Evolutionary conservation across 2,888 invertebrate genomes (phyloP), one percentile per base, ranked within the genome.

Genomic region (Stictocephala bisonia): DNA sequence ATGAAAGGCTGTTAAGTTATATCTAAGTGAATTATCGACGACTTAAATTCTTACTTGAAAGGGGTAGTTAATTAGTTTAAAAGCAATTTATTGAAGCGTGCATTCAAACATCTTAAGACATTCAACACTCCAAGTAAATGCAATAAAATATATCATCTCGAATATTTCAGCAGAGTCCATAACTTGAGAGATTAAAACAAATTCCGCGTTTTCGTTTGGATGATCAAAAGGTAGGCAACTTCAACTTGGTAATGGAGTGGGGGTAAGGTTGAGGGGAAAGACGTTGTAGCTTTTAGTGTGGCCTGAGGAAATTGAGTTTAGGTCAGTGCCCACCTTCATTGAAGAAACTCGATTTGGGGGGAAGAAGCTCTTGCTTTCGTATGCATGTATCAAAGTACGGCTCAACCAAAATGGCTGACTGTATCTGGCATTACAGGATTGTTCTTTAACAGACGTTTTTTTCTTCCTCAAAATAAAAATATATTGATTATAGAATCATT

Each of bases 241-340:
- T 35, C 13, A 7, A 35, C 7, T n/a, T n/a, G n/a, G 35, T 35
- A 9, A 13, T 35, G 35, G 13, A 13, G 35, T 7, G 35, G 7
- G 35, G 35, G 7, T 35, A 44, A 15, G 15, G 44, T 9, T 9
- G 24, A 40, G 41, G 64, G 2, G 18, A 27, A 44, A 64, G 64
- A 64, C 64, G 44, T n/a, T 20, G 41, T 15, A 64, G 64, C 64
- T 64, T 64, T 64, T 64, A 64, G 60, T 24, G 35, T 44, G 64
- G 27, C 64, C 64, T 41, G 18, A 13, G 64, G 24, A 60, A 64
- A 64, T 64, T 64, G 64, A 64, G 64, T 64, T 64, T 64, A 44
- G 64, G 64, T 64, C 64, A 64, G 64, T 26, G 44, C 44, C 40
- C 64, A 60, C 40, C 27, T 64, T 40, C 44, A 24, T 18, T 40